Conservation (phyloP, 2,113 vertebrate species). For the Tursiops truncatus region DNA sequence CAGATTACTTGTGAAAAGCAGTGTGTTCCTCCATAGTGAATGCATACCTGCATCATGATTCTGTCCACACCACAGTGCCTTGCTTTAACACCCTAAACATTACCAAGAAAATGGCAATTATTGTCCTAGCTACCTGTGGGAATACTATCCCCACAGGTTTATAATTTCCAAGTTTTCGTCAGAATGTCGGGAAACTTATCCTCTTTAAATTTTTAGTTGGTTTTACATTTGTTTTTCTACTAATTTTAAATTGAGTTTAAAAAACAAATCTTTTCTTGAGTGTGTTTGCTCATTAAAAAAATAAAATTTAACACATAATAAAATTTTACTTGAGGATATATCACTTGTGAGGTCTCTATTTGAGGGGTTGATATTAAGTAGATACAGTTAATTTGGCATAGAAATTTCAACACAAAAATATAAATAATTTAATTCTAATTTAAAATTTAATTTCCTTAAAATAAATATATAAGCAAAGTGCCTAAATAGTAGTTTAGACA, state of each 20-base stretch:
- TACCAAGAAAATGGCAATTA: background rate
- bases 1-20: background rate
- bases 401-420: background rate
- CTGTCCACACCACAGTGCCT: background rate
- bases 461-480: background rate
- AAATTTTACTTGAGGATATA: background rate
- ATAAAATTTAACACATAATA: background rate
- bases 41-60: background rate
- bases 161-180: background rate
- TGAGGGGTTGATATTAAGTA: slow-evolving; percentile 21
- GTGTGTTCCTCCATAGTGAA: background rate
- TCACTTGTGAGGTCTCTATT: background rate
- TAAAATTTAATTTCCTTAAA: background rate
- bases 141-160: background rate
- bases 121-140: too few relatives aligned
- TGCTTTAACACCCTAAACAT: background rate
- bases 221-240: background rate
- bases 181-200: background rate
- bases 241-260: background rate
- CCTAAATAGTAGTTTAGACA: background rate
- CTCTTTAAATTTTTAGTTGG: background rate
- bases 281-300: background rate
- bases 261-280: background rate
- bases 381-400: background rate
- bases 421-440: slow-evolving; percentile 11